Percentiles rank a stretch among this genome's conserved stretches.
These are phyloP conservation scores for Megalurothrips usitatus DNA, from an alignment of 2,888 invertebrate genomes.

Conservation along the genomic window DNA sequence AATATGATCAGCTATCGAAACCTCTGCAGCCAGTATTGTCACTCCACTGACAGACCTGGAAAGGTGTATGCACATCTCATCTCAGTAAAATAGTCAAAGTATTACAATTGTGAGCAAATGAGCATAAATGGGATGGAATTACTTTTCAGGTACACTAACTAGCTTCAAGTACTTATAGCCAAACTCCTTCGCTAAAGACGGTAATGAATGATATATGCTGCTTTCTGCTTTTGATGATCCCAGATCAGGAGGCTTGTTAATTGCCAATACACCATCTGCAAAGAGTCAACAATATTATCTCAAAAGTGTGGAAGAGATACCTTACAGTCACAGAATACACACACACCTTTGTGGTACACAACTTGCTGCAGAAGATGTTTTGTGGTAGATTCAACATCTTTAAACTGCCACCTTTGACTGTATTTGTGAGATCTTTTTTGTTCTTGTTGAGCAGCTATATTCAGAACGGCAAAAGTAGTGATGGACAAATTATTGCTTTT, in stretches of 20 bases:
- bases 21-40: neutral
- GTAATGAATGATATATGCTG: neutral
- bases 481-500: neutral
- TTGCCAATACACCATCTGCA: neutral
- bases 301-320: neutral
- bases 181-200: neutral
- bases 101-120: neutral
- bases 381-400: neutral
- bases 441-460: neutral
- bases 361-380: neutral
- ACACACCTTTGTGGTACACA: neutral
- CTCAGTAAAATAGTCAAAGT: neutral
- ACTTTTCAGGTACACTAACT: neutral
- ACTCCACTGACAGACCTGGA: neutral
- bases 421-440: neutral
- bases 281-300: neutral
- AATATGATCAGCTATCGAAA: neutral
- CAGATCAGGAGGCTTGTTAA: neutral
- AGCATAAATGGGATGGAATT: neutral
- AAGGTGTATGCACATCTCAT: neutral
- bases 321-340: neutral
- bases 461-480: neutral
- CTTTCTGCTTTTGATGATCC: neutral
- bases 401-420: neutral
- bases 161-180: conserved; percentile 4